Percentiles rank a stretch among this genome's conserved stretches.
phyloP scores from a whole-genome alignment of 2,113 vertebrate species.

The Peromyscus californicus region DNA sequence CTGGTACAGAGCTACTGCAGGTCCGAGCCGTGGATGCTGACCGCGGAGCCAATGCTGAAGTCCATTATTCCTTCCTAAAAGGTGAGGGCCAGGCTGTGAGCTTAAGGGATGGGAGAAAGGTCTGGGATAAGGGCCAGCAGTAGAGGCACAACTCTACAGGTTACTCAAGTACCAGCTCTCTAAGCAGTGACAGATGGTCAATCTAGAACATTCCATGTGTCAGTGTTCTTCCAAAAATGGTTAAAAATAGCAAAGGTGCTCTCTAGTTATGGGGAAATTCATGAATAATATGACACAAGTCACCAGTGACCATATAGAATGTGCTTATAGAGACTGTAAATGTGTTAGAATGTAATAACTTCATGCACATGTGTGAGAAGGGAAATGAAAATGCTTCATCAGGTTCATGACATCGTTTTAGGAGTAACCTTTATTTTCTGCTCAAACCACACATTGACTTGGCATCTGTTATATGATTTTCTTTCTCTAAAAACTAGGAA shows the following conservation, averaged over 20 bases:
- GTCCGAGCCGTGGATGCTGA: slow-evolving; percentile 95
- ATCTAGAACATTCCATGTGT: slow-evolving; percentile 20
- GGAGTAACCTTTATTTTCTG: slow-evolving; percentile 46
- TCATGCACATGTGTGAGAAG: background rate
- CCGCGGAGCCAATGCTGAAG: slow-evolving; percentile 92
- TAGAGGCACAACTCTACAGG: background rate
- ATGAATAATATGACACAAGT: background rate
- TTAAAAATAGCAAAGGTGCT: background rate
- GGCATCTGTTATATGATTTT: background rate
- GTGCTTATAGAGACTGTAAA: background rate
- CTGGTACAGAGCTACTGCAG: slow-evolving; percentile 91
- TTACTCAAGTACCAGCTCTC: background rate
- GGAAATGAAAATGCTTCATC: background rate
- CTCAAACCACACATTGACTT: background rate
- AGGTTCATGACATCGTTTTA: background rate
- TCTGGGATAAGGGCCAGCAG: background rate
- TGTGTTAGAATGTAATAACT: slow-evolving; percentile 5
- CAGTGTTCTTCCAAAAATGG: slow-evolving; percentile 8
- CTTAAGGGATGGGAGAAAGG: background rate
- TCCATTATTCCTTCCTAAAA: slow-evolving; percentile 94
- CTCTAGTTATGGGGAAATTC: background rate
- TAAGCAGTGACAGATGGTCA: slow-evolving; percentile 7
- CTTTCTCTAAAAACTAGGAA: slow-evolving; percentile 2
- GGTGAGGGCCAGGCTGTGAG: slow-evolving; percentile 86
- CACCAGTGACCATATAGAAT: background rate